These are phyloP conservation scores for Melospiza melodia DNA, from an alignment of 2,113 vertebrate species.

Conservation along the genomic window DNA sequence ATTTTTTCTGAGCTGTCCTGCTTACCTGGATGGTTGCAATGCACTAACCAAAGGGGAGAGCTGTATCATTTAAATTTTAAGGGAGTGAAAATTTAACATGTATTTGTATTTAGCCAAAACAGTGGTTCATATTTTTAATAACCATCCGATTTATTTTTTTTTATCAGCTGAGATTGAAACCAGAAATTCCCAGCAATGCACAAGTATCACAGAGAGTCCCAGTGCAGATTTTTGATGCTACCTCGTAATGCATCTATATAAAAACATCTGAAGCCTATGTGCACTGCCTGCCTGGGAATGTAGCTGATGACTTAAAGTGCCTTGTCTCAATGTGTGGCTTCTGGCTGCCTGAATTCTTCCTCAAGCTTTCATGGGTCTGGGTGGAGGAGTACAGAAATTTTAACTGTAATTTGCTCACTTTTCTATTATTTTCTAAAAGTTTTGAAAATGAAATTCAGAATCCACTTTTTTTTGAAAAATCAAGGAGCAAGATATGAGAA, in stretches of 20 bases:
- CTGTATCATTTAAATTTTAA: not conserved
- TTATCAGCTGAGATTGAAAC: slow-evolving; percentile 13
- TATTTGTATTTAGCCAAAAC: not conserved
- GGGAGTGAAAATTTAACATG: not conserved
- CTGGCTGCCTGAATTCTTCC: slow-evolving; percentile 1
- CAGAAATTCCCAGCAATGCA: not conserved
- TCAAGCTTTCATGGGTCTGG: not conserved
- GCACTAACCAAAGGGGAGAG: not conserved
- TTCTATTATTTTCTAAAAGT: not conserved
- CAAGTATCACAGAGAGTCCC: not conserved
- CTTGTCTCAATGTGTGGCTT: not conserved
- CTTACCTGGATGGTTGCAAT: not conserved
- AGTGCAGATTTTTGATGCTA: not conserved
- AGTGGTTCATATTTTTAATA: not conserved
- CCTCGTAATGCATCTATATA: not conserved
- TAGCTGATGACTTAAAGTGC: not conserved
- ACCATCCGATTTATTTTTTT: not conserved
- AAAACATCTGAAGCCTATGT: not conserved
- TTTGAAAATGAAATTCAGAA: not conserved
- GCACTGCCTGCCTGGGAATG: not conserved
- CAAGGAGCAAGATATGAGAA: not conserved
- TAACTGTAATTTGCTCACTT: not conserved
- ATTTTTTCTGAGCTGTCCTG: not conserved
- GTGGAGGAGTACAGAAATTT: not conserved
- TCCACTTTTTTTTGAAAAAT: not conserved